Conservation (phyloP, 92 coral and sea anemone genomes). For the Zoanthus sociatus region DNA sequence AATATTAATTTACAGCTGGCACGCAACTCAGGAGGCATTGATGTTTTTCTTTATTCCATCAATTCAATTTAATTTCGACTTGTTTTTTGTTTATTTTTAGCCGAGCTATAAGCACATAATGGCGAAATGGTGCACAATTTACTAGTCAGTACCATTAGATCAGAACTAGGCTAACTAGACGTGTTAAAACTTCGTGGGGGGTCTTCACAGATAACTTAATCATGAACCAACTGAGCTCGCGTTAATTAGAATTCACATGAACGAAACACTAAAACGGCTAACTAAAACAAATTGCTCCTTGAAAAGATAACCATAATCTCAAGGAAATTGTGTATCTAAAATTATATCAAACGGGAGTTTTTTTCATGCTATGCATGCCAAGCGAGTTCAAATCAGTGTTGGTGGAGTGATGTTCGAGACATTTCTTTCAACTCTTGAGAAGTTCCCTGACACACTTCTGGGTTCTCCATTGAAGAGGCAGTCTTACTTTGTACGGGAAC, state of each 20-base stretch:
- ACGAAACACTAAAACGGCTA: not conserved
- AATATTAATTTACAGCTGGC: not conserved
- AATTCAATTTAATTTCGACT: not conserved
- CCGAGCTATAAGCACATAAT: not conserved
- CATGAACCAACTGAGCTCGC: not conserved
- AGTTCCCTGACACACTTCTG: slow-evolving; percentile 26
- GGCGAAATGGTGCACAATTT: not conserved
- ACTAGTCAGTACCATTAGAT: not conserved
- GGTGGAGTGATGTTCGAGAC: slow-evolving; percentile 9
- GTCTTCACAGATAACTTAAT: not conserved
- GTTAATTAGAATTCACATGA: not conserved
- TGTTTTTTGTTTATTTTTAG: not conserved
- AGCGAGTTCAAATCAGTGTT: slow-evolving; percentile 17
- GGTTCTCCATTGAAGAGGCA: slow-evolving; percentile 18
- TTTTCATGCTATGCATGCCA: not conserved
- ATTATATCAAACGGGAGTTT: not conserved
- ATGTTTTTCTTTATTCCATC: not conserved
- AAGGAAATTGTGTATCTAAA: not conserved
- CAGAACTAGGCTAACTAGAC: not conserved
- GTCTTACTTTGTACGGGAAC: not conserved
- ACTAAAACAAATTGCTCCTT: not conserved
- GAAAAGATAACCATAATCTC: not conserved
- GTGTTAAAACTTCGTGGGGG: not conserved
- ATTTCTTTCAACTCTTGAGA: slow-evolving; percentile 29
- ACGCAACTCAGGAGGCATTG: not conserved